These are phyloP conservation scores for Pholis gunnellus DNA, from an alignment of 2,113 vertebrate species.

Conservation along the genomic window DNA sequence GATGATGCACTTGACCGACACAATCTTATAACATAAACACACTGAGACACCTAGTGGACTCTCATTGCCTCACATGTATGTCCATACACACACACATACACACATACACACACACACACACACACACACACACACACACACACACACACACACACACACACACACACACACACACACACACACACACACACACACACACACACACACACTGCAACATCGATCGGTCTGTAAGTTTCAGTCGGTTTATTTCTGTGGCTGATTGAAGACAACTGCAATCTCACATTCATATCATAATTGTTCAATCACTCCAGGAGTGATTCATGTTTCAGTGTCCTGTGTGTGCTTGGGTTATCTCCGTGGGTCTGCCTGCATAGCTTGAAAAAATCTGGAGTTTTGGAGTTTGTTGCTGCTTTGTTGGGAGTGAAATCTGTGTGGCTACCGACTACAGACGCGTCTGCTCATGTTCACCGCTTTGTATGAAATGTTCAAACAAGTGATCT, in stretches of 20 bases:
- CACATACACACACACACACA: background rate
- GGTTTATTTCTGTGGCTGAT: background rate
- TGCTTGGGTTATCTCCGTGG: background rate
- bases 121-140: conserved; percentile 2
- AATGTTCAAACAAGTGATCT: background rate
- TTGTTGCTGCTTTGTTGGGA: background rate
- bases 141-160: conserved; percentile 2
- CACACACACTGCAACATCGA: background rate
- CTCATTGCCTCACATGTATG: conserved; percentile 27
- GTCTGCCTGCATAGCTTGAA: background rate
- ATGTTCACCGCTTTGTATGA: too few relatives aligned
- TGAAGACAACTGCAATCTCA: background rate
- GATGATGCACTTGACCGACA: conserved; percentile 45
- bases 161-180: background rate
- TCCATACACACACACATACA: background rate
- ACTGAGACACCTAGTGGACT: conserved; percentile 75
- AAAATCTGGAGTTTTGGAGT: background rate
- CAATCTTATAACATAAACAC: conserved; percentile 42
- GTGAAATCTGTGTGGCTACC: background rate
- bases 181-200: conserved; percentile 10
- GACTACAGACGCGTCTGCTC: background rate
- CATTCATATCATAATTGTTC: background rate
- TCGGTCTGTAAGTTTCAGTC: background rate
- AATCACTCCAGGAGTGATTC: background rate
- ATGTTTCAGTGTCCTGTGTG: background rate